These are phyloP conservation scores for Eclectus roratus DNA, from an alignment of 2,113 vertebrate species.

Conservation along the genomic window DNA sequence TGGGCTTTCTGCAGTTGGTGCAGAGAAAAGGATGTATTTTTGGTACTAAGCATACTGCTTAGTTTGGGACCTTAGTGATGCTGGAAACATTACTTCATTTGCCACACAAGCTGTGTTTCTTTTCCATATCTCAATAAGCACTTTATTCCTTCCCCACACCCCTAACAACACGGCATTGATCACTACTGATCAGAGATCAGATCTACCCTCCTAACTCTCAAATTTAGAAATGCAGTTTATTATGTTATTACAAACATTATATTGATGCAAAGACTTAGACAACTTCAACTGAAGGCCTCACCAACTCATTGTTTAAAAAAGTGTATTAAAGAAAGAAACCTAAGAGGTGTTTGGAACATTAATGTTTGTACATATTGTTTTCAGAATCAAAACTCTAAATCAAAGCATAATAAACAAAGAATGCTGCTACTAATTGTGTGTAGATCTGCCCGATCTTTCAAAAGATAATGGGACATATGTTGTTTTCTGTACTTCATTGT, in stretches of 20 bases:
- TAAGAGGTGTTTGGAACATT: neutral
- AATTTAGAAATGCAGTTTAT: neutral
- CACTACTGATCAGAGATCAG: neutral
- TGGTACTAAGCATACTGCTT: neutral
- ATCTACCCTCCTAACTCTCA: neutral
- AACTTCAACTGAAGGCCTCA: neutral
- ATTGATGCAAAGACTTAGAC: neutral
- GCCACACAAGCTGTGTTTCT: fast-evolving
- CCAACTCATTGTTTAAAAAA: neutral
- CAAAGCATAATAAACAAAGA: neutral
- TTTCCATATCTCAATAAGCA: neutral
- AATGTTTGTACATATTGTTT: neutral
- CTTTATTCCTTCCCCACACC: neutral
- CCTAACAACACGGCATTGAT: neutral
- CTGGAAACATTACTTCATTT: neutral
- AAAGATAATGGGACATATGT: neutral
- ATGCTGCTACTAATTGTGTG: neutral
- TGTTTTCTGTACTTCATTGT: neutral
- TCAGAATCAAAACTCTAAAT: neutral
- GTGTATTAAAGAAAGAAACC: neutral
- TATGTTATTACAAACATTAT: neutral
- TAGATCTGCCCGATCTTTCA: neutral
- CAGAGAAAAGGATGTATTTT: neutral
- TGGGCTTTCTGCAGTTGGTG: neutral
- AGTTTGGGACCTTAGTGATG: neutral